phyloP scores from a whole-genome alignment of 2,797 vertebrate species.

The Cossypha niveicapilla region DNA sequence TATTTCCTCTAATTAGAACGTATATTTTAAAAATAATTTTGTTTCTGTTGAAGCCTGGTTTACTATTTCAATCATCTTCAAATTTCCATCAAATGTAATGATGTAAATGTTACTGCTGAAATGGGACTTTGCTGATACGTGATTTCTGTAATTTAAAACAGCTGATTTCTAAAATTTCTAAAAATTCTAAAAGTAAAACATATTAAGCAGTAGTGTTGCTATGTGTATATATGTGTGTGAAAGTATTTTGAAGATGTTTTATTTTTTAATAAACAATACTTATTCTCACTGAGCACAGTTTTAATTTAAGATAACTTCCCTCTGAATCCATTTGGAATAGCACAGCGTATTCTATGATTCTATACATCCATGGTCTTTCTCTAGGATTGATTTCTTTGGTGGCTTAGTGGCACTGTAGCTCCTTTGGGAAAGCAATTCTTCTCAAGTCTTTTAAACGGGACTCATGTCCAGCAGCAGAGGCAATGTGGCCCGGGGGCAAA shows the following conservation, averaged over 20 bases:
- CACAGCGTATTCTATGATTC: not conserved
- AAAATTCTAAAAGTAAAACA: not conserved
- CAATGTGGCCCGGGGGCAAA: not conserved
- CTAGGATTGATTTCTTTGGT: not conserved
- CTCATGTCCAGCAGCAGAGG: not conserved
- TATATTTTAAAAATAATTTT: not conserved
- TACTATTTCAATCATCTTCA: not conserved
- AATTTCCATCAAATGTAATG: not conserved
- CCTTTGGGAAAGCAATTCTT: not conserved
- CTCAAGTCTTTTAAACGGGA: not conserved
- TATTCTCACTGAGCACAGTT: not conserved
- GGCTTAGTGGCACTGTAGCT: not conserved
- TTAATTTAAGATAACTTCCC: not conserved
- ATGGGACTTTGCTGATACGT: not conserved
- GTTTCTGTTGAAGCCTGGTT: not conserved
- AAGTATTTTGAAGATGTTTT: not conserved
- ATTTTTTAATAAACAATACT: slow-evolving; percentile 12
- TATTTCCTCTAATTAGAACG: not conserved
- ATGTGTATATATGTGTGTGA: not conserved
- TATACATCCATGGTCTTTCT: not conserved
- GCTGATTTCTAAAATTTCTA: not conserved
- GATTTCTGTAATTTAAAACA: not conserved
- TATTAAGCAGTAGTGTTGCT: not conserved
- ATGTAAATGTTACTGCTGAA: not conserved
- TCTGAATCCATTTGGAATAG: not conserved